A percentile compares a stretch with the other conserved stretches of the same genome.
phyloP scores from a whole-genome alignment of 2,113 vertebrate species.

The Prochilodus magdalenae region DNA sequence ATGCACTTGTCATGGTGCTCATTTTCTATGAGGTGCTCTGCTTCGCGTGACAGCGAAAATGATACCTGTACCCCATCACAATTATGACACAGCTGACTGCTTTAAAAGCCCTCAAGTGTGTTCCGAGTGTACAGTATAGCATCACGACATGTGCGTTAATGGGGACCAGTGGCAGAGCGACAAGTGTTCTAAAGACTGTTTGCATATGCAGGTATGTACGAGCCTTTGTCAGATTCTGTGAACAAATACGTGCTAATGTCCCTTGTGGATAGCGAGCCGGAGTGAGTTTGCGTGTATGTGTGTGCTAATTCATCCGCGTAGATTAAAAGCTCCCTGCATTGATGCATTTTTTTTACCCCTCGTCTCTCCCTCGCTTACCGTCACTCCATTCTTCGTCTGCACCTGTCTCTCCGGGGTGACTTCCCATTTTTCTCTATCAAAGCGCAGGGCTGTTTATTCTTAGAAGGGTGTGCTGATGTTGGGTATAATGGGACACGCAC shows the following conservation, averaged over 20 bases:
- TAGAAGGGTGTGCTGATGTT: slow-evolving; percentile 50
- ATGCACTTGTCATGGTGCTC: slow-evolving; percentile 46
- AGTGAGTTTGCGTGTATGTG: slow-evolving; percentile 20
- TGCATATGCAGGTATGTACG: background rate
- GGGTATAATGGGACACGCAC: slow-evolving; percentile 55
- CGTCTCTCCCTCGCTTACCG: background rate
- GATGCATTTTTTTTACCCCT: slow-evolving; percentile 7
- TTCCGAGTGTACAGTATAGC: background rate
- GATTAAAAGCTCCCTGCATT: slow-evolving; percentile 29
- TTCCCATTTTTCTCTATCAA: slow-evolving; percentile 53
- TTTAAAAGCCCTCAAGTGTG: slow-evolving; percentile 25
- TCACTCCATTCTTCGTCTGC: slow-evolving; percentile 21
- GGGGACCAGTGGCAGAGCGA: slow-evolving; percentile 1
- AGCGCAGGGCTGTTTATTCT: slow-evolving; percentile 50
- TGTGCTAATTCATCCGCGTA: background rate
- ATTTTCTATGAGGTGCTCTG: slow-evolving; percentile 44
- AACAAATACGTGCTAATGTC: slow-evolving; percentile 31
- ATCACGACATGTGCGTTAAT: background rate
- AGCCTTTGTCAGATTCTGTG: background rate
- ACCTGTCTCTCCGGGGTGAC: slow-evolving; percentile 24
- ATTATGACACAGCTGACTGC: slow-evolving; percentile 37
- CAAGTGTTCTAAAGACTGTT: background rate
- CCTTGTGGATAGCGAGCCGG: background rate
- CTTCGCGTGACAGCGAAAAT: slow-evolving; percentile 36
- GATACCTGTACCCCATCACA: slow-evolving; percentile 50